Percentiles rank a stretch among this genome's conserved stretches.
These are phyloP conservation scores for Drosophila pandora DNA, from an alignment of 1,140 invertebrate genomes.

Conservation along the genomic window DNA sequence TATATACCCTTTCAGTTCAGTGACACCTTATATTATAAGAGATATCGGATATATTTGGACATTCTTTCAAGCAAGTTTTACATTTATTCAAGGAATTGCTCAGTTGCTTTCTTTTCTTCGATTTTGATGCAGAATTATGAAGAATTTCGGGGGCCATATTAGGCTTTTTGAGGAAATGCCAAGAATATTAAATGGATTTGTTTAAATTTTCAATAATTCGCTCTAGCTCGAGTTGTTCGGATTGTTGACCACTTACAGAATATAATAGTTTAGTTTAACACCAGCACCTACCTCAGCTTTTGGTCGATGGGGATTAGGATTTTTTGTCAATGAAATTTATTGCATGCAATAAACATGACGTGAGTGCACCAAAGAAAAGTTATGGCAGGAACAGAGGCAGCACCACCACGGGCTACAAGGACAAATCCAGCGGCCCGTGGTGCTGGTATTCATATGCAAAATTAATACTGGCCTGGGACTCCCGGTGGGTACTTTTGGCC, in stretches of 20 bases:
- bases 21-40: no score
- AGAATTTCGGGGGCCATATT: no score
- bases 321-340: conserved; percentile 28
- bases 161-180: no score
- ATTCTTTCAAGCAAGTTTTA: no score
- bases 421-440: conserved; percentile 44
- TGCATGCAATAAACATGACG: conserved; percentile 47
- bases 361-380: conserved; percentile 5
- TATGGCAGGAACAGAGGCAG: background rate
- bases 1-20: no score
- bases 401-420: background rate
- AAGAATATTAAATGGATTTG: no score
- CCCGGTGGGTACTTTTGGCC: conserved; percentile 9
- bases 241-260: background rate
- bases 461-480: conserved; percentile 43
- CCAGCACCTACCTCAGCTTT: conserved; percentile 12
- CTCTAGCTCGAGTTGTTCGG: no score
- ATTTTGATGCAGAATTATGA: no score
- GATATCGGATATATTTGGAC: no score
- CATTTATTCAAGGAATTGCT: no score
- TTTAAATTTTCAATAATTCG: no score
- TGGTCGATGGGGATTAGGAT: conserved; percentile 8
- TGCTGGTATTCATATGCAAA: conserved; percentile 62
- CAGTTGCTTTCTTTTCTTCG: no score
- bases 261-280: background rate